phyloP scores from a whole-genome alignment of 2,113 vertebrate genomes.

The Psephotus haematonotus region DNA sequence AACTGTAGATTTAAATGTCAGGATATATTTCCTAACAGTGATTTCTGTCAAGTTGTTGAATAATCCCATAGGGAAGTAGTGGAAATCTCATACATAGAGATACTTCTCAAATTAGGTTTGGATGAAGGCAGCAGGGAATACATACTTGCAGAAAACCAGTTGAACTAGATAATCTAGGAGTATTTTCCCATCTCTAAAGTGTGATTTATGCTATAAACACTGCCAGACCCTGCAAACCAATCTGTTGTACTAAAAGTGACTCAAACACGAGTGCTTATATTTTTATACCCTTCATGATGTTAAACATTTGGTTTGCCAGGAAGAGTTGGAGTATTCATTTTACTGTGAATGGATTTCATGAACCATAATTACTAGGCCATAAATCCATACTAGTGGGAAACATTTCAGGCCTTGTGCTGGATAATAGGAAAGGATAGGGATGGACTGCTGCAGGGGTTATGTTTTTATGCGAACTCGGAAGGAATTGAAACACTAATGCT shows the following conservation, averaged over 20 bases:
- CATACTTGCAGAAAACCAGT: not conserved
- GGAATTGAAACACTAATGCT: not conserved
- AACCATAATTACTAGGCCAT: conserved; percentile 32
- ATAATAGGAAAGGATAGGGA: conserved; percentile 7
- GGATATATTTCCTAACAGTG: conserved; percentile 11
- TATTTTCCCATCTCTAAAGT: conserved; percentile 48
- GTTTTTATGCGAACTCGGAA: conserved; percentile 47
- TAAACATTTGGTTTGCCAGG: conserved; percentile 35
- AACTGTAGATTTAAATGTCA: conserved; percentile 12
- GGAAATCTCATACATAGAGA: not conserved
- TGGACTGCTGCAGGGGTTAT: not conserved
- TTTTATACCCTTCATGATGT: conserved; percentile 55
- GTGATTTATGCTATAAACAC: conserved; percentile 37
- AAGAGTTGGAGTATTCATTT: conserved; percentile 24
- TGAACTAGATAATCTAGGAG: conserved; percentile 28
- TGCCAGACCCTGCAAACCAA: conserved; percentile 44
- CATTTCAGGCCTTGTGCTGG: not conserved
- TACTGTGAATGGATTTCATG: conserved; percentile 44
- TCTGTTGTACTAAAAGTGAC: conserved; percentile 40
- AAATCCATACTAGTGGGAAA: conserved; percentile 48
- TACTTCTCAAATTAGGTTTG: conserved; percentile 26
- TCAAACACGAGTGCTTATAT: conserved; percentile 17
- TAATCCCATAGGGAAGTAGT: conserved; percentile 29
- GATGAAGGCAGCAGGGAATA: conserved; percentile 22
- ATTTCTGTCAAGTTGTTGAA: conserved; percentile 23